phyloP scores from a whole-genome alignment of 2,797 vertebrate genomes.

The Mallotus villosus region DNA sequence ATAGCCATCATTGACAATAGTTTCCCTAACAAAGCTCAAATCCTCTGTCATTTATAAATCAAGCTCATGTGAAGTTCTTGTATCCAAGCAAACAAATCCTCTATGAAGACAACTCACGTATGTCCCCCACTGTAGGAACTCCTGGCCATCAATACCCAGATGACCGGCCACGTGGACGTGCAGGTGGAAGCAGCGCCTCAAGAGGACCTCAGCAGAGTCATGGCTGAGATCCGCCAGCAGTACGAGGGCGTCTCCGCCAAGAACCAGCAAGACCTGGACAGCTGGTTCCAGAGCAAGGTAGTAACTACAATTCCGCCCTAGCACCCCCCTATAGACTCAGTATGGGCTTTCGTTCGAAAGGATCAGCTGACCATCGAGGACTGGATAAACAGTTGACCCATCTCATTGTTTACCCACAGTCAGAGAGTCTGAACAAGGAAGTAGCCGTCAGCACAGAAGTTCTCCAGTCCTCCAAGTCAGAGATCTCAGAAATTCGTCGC shows the following conservation, averaged over 20 bases:
- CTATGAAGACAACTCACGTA: not conserved
- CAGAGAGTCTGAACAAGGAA: conserved; percentile 76
- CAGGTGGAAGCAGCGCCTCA: conserved; percentile 69
- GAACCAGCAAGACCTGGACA: conserved; percentile 62
- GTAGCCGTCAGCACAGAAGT: conserved; percentile 74
- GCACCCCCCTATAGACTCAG: not conserved
- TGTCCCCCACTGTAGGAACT: conserved; percentile 63
- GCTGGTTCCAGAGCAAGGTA: conserved; percentile 73
- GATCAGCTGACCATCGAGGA: too few species aligned
- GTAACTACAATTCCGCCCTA: not conserved
- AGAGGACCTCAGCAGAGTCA: conserved; percentile 52
- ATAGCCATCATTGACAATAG: too few species aligned
- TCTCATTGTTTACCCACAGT: conserved; percentile 52
- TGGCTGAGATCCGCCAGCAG: conserved; percentile 74
- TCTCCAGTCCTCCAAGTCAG: conserved; percentile 74
- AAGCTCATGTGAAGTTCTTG: too few species aligned
- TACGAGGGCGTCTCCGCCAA: conserved; percentile 64
- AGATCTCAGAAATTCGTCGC: conserved; percentile 78
- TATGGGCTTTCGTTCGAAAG: too few species aligned
- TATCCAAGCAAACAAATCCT: too few species aligned
- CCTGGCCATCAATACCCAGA: conserved; percentile 60
- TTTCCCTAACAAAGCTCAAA: too few species aligned
- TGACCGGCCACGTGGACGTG: conserved; percentile 77
- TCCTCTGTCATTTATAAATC: too few species aligned
- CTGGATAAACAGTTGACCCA: too few species aligned